Conservation (phyloP, 2,888 invertebrate genomes). For the Bugulina stolonifera region DNA sequence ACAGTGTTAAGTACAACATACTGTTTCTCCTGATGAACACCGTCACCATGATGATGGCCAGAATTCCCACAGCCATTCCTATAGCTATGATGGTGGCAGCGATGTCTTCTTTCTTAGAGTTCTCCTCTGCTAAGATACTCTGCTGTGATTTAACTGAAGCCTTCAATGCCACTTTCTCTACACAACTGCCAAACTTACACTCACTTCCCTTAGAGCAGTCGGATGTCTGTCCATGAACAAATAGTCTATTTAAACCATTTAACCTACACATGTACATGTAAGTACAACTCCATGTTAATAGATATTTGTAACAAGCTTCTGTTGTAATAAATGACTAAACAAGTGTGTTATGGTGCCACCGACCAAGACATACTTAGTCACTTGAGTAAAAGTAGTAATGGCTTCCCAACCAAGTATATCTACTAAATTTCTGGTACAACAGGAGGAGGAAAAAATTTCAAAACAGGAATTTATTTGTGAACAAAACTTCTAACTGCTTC, state of each 20-base stretch:
- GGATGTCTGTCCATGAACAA: background rate
- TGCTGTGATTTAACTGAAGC: background rate
- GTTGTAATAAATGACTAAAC: too few relatives aligned
- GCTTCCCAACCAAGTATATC: background rate
- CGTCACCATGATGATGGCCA: background rate
- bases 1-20: too few relatives aligned
- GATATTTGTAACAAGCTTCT: too few relatives aligned
- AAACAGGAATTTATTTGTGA: too few relatives aligned
- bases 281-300: too few relatives aligned
- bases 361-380: too few relatives aligned
- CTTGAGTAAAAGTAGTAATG: background rate
- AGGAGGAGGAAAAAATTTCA: too few relatives aligned
- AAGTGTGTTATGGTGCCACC: too few relatives aligned
- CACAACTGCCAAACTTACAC: background rate
- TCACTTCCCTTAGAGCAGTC: background rate
- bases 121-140: background rate
- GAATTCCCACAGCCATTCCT: background rate
- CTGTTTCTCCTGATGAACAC: background rate
- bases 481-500: too few relatives aligned
- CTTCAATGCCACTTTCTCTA: background rate
- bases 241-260: too few relatives aligned
- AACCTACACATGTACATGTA: too few relatives aligned
- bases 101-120: background rate
- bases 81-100: background rate
- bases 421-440: too few relatives aligned